These are phyloP conservation scores for Cyprinella venusta DNA, from an alignment of 2,797 vertebrate genomes.

Conservation along the genomic window DNA sequence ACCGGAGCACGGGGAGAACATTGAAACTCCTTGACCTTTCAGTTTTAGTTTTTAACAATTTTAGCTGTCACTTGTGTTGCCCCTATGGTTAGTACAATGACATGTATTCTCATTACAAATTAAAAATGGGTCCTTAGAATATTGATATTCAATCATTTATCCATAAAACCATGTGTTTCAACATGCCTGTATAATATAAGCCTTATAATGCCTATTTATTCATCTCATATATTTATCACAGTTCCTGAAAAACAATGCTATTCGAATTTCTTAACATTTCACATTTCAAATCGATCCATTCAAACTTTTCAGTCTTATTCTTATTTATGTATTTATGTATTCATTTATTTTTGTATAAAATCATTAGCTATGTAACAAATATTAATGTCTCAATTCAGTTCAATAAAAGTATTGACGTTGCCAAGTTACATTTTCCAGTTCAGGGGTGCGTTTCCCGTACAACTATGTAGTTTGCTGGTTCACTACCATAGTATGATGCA, in stretches of 20 bases:
- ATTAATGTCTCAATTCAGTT: neutral
- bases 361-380: neutral
- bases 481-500: too few species aligned
- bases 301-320: too few species aligned
- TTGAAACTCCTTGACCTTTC: neutral
- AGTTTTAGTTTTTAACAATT: neutral
- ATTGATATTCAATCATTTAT: neutral
- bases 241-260: neutral
- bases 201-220: neutral
- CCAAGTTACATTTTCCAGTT: neutral
- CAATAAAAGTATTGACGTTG: neutral
- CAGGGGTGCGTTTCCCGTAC: too few species aligned
- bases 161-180: neutral
- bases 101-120: too few species aligned
- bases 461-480: too few species aligned
- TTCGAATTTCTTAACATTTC: neutral
- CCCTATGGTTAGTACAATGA: too few species aligned
- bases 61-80: too few species aligned
- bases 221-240: neutral
- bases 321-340: too few species aligned
- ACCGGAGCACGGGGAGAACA: neutral
- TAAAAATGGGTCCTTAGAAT: too few species aligned
- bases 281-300: neutral
- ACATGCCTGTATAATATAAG: neutral
- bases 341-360: neutral